These are phyloP conservation scores for Leucophenga varia DNA, from an alignment of 1,140 invertebrate species.

Conservation along the genomic window DNA sequence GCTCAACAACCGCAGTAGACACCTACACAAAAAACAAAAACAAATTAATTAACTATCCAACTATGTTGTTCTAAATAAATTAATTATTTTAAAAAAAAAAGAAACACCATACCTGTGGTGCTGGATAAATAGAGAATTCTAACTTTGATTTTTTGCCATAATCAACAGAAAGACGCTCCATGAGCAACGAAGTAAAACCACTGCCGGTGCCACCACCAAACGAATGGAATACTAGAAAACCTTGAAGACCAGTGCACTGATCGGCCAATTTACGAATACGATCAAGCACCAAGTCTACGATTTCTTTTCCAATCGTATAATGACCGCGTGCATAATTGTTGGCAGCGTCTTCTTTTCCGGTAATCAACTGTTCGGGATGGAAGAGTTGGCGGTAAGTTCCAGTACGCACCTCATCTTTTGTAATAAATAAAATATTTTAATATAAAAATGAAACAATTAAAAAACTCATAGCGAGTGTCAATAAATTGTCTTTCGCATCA, in stretches of 20 bases:
- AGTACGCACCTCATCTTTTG: slow-evolving; percentile 68
- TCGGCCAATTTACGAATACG: slow-evolving; percentile 73
- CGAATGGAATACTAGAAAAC: slow-evolving; percentile 83
- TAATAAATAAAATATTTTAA: slow-evolving; percentile 13
- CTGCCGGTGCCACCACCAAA: slow-evolving; percentile 86
- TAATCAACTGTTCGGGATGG: slow-evolving; percentile 75
- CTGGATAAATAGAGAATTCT: slow-evolving; percentile 83
- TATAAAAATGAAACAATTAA: slow-evolving; percentile 2
- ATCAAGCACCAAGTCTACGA: slow-evolving; percentile 79
- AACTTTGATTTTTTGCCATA: slow-evolving; percentile 81
- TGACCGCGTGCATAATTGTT: slow-evolving; percentile 85
- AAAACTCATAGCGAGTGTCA: not conserved
- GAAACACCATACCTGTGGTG: slow-evolving; percentile 82
- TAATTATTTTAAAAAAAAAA: too few relatives aligned
- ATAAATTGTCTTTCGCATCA: too few relatives aligned
- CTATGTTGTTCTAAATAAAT: too few relatives aligned
- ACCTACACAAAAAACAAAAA: slow-evolving; percentile 51
- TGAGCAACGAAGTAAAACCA: slow-evolving; percentile 78
- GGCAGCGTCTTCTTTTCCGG: slow-evolving; percentile 77
- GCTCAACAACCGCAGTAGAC: slow-evolving; percentile 82
- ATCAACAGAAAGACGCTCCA: slow-evolving; percentile 79
- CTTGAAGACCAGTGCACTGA: slow-evolving; percentile 78
- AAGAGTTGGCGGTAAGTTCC: slow-evolving; percentile 73
- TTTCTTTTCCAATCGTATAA: slow-evolving; percentile 86
- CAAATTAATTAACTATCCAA: too few relatives aligned